Evolutionary conservation across 2,113 vertebrate species (phyloP).

Genomic region (Oreochromis niloticus): DNA sequence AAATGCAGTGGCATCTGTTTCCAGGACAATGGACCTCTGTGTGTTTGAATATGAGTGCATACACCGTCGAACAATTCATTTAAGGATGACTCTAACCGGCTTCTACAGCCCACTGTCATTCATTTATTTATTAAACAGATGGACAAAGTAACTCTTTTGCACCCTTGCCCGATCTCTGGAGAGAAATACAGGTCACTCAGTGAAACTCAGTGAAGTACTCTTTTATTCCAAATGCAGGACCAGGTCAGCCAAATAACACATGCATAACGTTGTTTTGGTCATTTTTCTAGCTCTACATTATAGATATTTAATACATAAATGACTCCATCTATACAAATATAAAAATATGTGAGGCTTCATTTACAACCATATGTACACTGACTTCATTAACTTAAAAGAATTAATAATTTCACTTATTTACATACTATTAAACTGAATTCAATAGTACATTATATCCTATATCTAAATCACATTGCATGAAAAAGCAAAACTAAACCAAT

Average conservation of each 20-base stretch:
- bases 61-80: background rate
- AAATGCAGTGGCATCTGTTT: background rate
- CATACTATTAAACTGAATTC: constrained; percentile 62
- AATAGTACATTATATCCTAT: constrained; percentile 44
- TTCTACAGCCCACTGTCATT: constrained; percentile 16
- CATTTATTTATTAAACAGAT: constrained; percentile 58
- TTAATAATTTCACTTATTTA: constrained; percentile 75
- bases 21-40: constrained; percentile 13
- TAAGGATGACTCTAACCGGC: constrained; percentile 25
- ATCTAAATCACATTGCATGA: constrained; percentile 51
- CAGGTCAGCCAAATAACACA: constrained; percentile 67
- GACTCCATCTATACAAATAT: constrained; percentile 88
- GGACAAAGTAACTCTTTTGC: constrained; percentile 10
- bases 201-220: constrained; percentile 66
- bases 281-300: constrained; percentile 76
- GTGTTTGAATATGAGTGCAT: background rate
- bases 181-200: constrained; percentile 22
- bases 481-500: constrained; percentile 49
- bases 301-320: constrained; percentile 77
- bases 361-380: constrained; percentile 92
- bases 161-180: background rate
- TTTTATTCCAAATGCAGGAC: constrained; percentile 79
- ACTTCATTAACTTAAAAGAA: constrained; percentile 77
- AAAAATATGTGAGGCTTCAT: constrained; percentile 97
- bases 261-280: constrained; percentile 75